Base-by-base conservation (phyloP, 2,113 vertebrate genomes). In the Struthidea cinerea region DNA sequence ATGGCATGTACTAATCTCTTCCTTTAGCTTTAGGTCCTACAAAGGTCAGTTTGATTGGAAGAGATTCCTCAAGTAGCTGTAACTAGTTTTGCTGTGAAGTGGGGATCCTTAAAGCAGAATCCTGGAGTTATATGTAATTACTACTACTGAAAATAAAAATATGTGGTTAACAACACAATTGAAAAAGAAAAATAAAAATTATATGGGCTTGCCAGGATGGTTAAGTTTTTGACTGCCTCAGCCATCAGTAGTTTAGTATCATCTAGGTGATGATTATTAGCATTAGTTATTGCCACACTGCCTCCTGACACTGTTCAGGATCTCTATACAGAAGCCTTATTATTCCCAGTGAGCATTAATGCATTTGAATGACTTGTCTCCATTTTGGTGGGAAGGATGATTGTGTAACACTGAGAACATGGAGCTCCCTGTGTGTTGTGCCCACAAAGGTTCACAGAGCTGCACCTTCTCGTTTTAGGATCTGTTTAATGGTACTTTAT, bases 401-500 rank as follows among this genome's bases (percentile, higher is more conserved):
- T 55, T 95, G 61, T 90, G 41, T 90, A 94, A 88, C 68, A 84
- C 56, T 95, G 97, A 96, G 93, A 89, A 95, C 47, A 69, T 77
- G 82, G 95, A 97, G 90, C 91, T 97, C 80, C 71, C 60, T 90
- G 78, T 85, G 77, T 91, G 79, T 70, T 68, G 90, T 95, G 96
- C 96, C 97, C 96, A 59, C 90, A 97, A 93, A 96, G 88, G 89
- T 94, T 97, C 92, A 98, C 78, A 94, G 77, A 96, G 68, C 91
- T 97, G 97, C 95, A 96, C 97, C 97, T 98, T 98, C 93, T 98
- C 96, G 96, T 98, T 97, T 98, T 97, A 97, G 98, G 97, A 98
- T 98, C 90, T 97, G 93, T 94, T 98, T 89, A 95, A 26, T 97
- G 71, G 95, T 97, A 97, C 55, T 97, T 97, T 90, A 84, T 97